These are phyloP conservation scores for Argya squamiceps DNA, from an alignment of 2,797 vertebrate genomes.

Conservation along the genomic window DNA sequence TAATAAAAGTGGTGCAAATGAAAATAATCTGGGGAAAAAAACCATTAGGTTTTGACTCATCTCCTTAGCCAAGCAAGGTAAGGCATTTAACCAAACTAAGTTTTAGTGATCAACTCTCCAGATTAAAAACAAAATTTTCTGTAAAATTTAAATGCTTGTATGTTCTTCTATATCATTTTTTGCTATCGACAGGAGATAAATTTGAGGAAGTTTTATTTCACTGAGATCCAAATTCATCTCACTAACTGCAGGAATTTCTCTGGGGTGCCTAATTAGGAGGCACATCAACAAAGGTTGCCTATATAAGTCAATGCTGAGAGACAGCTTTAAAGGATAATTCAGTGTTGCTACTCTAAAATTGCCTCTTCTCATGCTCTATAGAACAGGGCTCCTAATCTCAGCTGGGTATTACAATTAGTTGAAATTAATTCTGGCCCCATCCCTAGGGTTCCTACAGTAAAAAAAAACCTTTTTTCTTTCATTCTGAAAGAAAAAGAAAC, in stretches of 20 bases:
- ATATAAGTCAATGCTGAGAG: constrained; percentile 21
- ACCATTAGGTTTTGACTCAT: not conserved
- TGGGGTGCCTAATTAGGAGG: constrained; percentile 45
- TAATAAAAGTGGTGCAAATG: not conserved
- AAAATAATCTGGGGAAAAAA: not conserved
- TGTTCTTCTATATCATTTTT: not conserved
- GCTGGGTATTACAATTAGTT: constrained; percentile 39
- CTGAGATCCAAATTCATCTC: constrained; percentile 29
- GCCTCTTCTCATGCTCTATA: constrained; percentile 36
- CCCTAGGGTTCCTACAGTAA: not conserved
- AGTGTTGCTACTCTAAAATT: constrained; percentile 38
- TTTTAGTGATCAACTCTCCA: not conserved
- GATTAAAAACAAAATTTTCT: not conserved
- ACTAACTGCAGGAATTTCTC: constrained; percentile 54
- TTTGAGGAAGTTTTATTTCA: constrained; percentile 11
- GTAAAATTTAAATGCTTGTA: not conserved
- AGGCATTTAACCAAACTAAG: not conserved
- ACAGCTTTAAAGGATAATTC: constrained; percentile 52
- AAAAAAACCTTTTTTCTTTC: not conserved
- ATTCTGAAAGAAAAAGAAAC: not conserved
- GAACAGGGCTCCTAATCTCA: constrained; percentile 41
- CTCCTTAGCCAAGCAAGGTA: not conserved
- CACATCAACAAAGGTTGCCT: constrained; percentile 46
- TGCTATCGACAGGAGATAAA: not conserved
- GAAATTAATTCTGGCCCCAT: constrained; percentile 47